Evolutionary conservation across 2,113 vertebrate species (phyloP).

Genomic region (Erpornis zantholeuca): DNA sequence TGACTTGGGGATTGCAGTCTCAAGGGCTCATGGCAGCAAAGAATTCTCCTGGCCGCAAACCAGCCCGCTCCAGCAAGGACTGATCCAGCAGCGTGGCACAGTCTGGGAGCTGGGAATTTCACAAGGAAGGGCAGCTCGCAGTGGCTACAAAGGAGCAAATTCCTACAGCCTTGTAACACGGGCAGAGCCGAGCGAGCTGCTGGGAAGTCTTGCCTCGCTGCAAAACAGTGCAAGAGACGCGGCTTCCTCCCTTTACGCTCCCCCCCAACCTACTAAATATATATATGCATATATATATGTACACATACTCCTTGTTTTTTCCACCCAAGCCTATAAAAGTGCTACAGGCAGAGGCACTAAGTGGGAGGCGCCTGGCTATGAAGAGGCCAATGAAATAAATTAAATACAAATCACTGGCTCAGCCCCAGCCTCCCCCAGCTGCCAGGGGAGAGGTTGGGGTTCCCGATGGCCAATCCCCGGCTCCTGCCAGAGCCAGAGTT

Average conservation of each 20-base stretch:
- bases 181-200: neutral
- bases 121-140: neutral
- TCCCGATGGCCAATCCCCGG: neutral
- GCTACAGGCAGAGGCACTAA: slow-evolving; percentile 37
- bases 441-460: neutral
- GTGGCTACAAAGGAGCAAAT: neutral
- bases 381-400: slow-evolving; percentile 57
- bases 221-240: neutral
- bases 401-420: slow-evolving; percentile 29
- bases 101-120: neutral
- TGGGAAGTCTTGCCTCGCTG: neutral
- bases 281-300: neutral
- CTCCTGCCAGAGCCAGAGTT: neutral
- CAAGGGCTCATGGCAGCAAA: neutral
- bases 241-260: neutral
- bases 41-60: neutral
- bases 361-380: neutral
- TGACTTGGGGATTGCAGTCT: neutral
- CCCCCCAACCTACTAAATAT: fast-evolving
- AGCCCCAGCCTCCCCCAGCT: neutral
- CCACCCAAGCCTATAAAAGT: slow-evolving; percentile 24
- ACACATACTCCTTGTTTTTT: slow-evolving; percentile 28
- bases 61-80: neutral
- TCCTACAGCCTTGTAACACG: neutral
- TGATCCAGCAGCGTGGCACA: neutral